Evolutionary conservation across 2,888 invertebrate genomes (phyloP), one percentile per base, ranked within the genome.

Genomic region (Nymphalis urticae): DNA sequence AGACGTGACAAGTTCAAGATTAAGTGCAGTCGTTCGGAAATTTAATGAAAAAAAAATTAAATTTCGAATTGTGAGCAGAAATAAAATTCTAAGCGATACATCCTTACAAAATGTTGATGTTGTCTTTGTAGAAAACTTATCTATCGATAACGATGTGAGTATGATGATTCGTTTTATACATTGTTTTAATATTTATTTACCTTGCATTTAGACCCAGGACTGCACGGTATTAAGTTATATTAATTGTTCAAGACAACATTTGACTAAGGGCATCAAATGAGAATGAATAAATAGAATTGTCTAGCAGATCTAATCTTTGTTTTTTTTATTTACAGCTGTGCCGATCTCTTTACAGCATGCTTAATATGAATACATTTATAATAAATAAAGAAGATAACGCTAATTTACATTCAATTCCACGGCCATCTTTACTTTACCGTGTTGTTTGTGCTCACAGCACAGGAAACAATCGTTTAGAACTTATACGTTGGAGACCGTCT

Each of bases 291-390:
- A 4, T 10, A 10, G 36, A 42, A 2, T 9, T 42, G 9, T 42
- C 10, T 42, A 13, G 13, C 4, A 13, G 13, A 42, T 42, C 42
- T 16, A 32, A 10, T 13, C 24, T 17, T n/a, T n/a, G 8, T 36
- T 17, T 58, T 56, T 36, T 21, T 24, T 69, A 19, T 54, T 74
- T 78, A 10, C 69, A 82, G 82, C 50, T 81, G 6, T 75, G 77
- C 42, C 77, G 79, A 69, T 69, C 68, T n/a, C 66, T 82, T 6
- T 71, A 79, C 42, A 69, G 72, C 7, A 68, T 74, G 5, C 64
- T 83, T 16, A 77, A 73, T 51, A 73, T 72, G 3, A 75, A 83
- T 36, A 76, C 76, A 1, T 82, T 81, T 65, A 60, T 84, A 16
- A 61, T 83, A n/a, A 80, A 76, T 53, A 76, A 71, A 42, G 80